Base-by-base conservation (phyloP, 2,113 vertebrate genomes). In the Glaucidium brasilianum region DNA sequence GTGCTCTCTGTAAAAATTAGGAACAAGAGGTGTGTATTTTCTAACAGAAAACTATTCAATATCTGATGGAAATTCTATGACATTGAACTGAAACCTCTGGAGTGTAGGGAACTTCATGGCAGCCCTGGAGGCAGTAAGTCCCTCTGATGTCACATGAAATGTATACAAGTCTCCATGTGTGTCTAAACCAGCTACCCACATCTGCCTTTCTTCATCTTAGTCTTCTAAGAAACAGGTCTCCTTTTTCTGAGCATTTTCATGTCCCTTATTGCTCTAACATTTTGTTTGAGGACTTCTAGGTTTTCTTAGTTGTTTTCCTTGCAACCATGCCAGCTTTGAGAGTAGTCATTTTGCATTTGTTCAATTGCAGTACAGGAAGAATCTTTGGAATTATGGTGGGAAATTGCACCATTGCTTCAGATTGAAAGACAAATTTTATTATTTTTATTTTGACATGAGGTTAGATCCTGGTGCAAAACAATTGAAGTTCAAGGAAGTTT, bases 291-390 rank as follows among this genome's bases (percentile, higher is more conserved):
- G 94, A 69, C 56, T 96, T 97, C 55, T 27, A 97, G 91, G 94
- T 96, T 97, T 64, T 92, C 95, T 85, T 92, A 85, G 88, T 92
- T 97, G 90, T 93, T 91, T 97, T 97, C 79, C 76, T 96, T 92
- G 97, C 92, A 94, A 53, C 90, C 67, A 13, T 25, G 68, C 43
- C 83, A 63, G 73, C 74, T 18, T 69, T 68, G 85, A 93, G 85
- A 91, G 62, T 9, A 82, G 73, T 86, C n/a, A 45, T 64, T 91
- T 52, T 0, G 0, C 43, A 19, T 55, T 80, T 0, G 1, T 63
- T 87, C 62, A 67, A 3, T 21, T 72, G 74, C 10, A 35, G 49
- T 18, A 15, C 34, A 41, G 68, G 73, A 79, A 67, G 35, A 66
- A 47, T 74, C 68, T 83, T 63, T 86, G 66, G 41, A 58, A 29